Evolutionary conservation across 1,140 invertebrate species (phyloP).

Genomic region (Diachasmimorpha longicaudata): DNA sequence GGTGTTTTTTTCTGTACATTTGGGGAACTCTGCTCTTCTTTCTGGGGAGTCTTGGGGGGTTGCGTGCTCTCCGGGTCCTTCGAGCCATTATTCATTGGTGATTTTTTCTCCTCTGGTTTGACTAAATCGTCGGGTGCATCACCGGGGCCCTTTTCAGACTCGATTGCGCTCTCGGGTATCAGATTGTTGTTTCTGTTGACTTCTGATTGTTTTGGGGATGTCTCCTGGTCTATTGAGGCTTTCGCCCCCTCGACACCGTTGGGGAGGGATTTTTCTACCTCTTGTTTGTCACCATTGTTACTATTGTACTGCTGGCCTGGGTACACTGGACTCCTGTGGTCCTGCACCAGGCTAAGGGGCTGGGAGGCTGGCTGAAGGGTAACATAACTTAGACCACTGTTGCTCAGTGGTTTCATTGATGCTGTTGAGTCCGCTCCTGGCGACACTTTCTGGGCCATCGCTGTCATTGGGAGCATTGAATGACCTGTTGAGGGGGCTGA

Average conservation of each 20-base stretch:
- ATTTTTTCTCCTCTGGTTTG: slow-evolving; percentile 55
- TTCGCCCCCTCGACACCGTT: slow-evolving; percentile 49
- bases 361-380: slow-evolving; percentile 55
- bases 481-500: slow-evolving; percentile 48
- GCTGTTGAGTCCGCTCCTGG: slow-evolving; percentile 47
- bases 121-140: not conserved
- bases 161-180: slow-evolving; percentile 45
- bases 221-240: slow-evolving; percentile 35
- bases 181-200: slow-evolving; percentile 49
- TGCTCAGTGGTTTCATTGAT: slow-evolving; percentile 52
- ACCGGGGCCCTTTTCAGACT: slow-evolving; percentile 24
- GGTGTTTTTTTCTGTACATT: slow-evolving; percentile 29
- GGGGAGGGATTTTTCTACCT: slow-evolving; percentile 21
- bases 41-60: slow-evolving; percentile 33
- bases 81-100: slow-evolving; percentile 33
- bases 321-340: slow-evolving; percentile 53
- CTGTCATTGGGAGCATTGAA: slow-evolving; percentile 59
- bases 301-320: slow-evolving; percentile 40
- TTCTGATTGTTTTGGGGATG: slow-evolving; percentile 27
- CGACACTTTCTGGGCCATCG: slow-evolving; percentile 57
- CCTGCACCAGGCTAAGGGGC: slow-evolving; percentile 59
- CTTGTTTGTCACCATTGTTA: slow-evolving; percentile 43
- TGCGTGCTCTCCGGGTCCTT: slow-evolving; percentile 23
- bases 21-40: slow-evolving; percentile 14
- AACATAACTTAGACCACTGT: slow-evolving; percentile 50